phyloP scores from a whole-genome alignment of 37 sponge, comb jelly and placozoan species.

The Cliona cf. orientalis region DNA sequence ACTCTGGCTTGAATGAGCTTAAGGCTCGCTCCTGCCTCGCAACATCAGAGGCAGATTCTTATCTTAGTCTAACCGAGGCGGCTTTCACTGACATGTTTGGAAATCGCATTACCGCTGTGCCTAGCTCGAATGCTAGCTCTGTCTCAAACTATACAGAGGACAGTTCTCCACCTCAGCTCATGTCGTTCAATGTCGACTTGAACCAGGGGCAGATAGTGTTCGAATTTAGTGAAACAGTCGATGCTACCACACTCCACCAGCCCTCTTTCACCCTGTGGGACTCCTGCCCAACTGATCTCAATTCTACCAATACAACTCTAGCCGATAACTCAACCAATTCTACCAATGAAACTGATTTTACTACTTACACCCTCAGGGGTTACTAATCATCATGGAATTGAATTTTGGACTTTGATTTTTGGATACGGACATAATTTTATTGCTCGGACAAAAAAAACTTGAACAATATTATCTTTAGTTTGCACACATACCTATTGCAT shows the following conservation, averaged over 20 bases:
- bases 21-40: slow-evolving; percentile 65
- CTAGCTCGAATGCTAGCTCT: slow-evolving; percentile 28
- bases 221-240: slow-evolving; percentile 87
- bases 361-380: slow-evolving; percentile 61
- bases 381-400: too few species aligned
- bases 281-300: slow-evolving; percentile 3
- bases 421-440: too few species aligned
- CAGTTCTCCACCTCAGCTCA: slow-evolving; percentile 66
- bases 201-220: slow-evolving; percentile 71
- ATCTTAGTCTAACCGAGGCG: slow-evolving; percentile 46
- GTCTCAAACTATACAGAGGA: slow-evolving; percentile 59
- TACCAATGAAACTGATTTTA: slow-evolving; percentile 33
- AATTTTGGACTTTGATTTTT: too few species aligned
- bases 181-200: slow-evolving; percentile 68
- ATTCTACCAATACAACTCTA: background rate
- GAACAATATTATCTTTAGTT: too few species aligned
- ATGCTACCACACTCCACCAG: slow-evolving; percentile 40
- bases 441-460: too few species aligned
- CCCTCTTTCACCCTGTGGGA: slow-evolving; percentile 56
- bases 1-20: slow-evolving; percentile 71
- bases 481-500: too few species aligned
- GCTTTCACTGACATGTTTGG: slow-evolving; percentile 64
- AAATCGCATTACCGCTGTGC: slow-evolving; percentile 43
- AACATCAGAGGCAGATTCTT: slow-evolving; percentile 38
- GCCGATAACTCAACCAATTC: background rate